Percentiles rank a stretch among this genome's conserved stretches.
These are phyloP conservation scores for Forbesichthys papilliferus DNA, from an alignment of 2,113 vertebrate species.

Conservation along the genomic window DNA sequence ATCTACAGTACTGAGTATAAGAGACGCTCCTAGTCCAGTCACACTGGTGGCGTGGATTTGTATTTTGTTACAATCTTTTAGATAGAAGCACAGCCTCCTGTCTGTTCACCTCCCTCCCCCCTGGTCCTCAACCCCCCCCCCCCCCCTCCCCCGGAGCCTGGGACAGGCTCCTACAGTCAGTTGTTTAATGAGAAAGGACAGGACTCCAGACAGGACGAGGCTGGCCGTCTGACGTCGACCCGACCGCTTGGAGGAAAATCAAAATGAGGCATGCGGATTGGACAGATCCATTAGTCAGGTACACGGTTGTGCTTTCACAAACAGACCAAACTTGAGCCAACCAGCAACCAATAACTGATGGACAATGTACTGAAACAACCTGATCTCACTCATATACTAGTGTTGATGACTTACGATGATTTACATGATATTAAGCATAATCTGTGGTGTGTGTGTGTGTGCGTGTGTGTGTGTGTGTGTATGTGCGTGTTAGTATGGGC, in stretches of 20 bases:
- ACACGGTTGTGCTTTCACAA: constrained; percentile 66
- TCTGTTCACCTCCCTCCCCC: constrained; percentile 27
- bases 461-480: background rate
- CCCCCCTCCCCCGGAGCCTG: constrained; percentile 5
- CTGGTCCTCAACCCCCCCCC: background rate
- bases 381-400: constrained; percentile 44
- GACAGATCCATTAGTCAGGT: constrained; percentile 37
- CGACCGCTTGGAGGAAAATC: constrained; percentile 40
- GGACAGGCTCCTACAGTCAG: constrained; percentile 23
- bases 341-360: constrained; percentile 49
- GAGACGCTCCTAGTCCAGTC: constrained; percentile 78
- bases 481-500: constrained; percentile 20
- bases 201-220: background rate
- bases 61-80: constrained; percentile 80
- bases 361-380: constrained; percentile 57
- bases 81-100: constrained; percentile 68
- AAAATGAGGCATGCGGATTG: constrained; percentile 55
- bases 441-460: constrained; percentile 22
- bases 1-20: constrained; percentile 79
- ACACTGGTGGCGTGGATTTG: constrained; percentile 70
- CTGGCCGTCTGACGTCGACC: background rate
- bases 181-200: constrained; percentile 16
- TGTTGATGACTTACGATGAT: constrained; percentile 45
- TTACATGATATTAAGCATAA: constrained; percentile 30
- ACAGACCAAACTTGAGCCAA: constrained; percentile 64